These are phyloP conservation scores for Nasonovia ribisnigri DNA, from an alignment of 2,888 invertebrate genomes.

Conservation along the genomic window DNA sequence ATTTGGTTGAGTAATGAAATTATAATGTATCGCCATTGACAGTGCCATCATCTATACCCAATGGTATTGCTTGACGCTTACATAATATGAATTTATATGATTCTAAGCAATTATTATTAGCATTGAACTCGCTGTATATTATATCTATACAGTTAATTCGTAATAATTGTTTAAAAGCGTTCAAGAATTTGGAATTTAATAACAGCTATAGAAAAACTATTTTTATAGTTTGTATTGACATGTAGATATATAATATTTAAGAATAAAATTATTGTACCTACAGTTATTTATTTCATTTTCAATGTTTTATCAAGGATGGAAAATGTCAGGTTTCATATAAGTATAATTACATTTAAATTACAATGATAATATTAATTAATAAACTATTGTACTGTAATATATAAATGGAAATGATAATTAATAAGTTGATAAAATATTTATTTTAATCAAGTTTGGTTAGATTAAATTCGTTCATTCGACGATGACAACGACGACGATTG, in stretches of 20 bases:
- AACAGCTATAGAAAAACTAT: background rate
- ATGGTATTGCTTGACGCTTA: too few relatives aligned
- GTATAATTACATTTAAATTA: background rate
- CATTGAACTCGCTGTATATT: background rate
- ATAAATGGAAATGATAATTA: background rate
- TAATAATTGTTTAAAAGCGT: background rate
- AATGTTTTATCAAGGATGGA: background rate
- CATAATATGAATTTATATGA: background rate
- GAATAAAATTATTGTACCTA: background rate
- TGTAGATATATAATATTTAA: background rate
- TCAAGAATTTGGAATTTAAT: background rate
- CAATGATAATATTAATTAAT: background rate
- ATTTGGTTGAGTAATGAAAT: background rate
- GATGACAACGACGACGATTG: background rate
- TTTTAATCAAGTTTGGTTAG: background rate
- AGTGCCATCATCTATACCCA: too few relatives aligned
- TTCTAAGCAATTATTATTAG: background rate
- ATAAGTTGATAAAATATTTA: background rate
- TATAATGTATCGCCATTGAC: background rate
- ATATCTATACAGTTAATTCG: background rate
- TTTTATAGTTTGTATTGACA: background rate
- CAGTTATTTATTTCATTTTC: background rate
- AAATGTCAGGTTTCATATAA: background rate
- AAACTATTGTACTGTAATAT: background rate
- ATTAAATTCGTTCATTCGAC: background rate